Evolutionary conservation across 2,113 vertebrate species (phyloP).

Genomic region (Turnix velox): DNA sequence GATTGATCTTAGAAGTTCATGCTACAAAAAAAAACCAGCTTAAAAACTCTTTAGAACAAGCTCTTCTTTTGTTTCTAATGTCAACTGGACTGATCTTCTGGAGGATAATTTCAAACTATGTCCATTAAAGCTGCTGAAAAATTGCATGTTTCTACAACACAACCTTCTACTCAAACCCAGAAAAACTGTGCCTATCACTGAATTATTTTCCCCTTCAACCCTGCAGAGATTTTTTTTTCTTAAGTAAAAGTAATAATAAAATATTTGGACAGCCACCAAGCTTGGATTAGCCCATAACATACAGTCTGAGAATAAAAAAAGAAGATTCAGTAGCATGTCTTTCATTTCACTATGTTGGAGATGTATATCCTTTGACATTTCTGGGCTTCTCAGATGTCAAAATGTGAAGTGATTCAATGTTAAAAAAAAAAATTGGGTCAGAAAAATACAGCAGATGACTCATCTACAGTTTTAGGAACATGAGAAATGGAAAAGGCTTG

Average conservation of each 20-base stretch:
- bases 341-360: neutral
- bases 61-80: neutral
- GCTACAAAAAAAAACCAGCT: neutral
- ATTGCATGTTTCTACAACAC: neutral
- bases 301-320: neutral
- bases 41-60: neutral
- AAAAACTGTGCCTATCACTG: neutral
- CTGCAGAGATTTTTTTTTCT: neutral
- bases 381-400: conserved; percentile 18
- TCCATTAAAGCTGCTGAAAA: neutral
- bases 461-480: neutral
- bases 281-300: conserved; percentile 9
- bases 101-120: neutral
- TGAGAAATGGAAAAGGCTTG: neutral
- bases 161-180: neutral
- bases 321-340: neutral
- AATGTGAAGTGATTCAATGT: neutral
- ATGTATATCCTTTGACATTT: neutral
- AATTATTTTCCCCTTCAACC: neutral
- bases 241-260: conserved; percentile 1
- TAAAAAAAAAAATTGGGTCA: neutral
- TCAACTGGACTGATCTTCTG: neutral
- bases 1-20: neutral
- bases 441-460: neutral
- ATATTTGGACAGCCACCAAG: conserved; percentile 9